A percentile compares a stretch with the other conserved stretches of the same genome.
phyloP scores from a whole-genome alignment of 2,113 vertebrate species.

The Sphaerodactylus townsendi region DNA sequence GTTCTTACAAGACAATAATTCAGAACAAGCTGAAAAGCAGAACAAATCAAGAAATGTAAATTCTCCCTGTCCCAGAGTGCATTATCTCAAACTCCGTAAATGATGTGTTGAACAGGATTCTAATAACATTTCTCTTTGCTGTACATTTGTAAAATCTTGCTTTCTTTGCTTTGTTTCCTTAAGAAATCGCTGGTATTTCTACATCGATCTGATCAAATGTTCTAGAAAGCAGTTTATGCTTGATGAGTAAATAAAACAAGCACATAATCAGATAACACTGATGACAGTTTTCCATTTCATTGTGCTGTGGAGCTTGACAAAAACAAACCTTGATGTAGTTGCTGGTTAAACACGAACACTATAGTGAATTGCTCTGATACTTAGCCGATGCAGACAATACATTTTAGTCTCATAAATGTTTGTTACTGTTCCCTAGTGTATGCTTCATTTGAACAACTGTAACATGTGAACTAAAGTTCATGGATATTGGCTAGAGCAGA shows the following conservation, averaged over 20 bases:
- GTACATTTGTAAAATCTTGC: neutral
- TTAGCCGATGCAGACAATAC: neutral
- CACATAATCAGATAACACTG: neutral
- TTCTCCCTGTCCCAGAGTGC: neutral
- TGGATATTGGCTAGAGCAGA: neutral
- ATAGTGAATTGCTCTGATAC: neutral
- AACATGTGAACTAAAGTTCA: neutral
- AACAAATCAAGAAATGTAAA: neutral
- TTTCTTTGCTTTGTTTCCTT: neutral
- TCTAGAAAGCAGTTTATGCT: neutral
- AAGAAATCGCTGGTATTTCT: constrained; percentile 1
- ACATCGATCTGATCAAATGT: constrained; percentile 5
- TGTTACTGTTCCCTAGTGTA: neutral
- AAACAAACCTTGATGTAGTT: neutral
- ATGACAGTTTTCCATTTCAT: neutral
- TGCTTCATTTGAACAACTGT: neutral
- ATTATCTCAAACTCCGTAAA: neutral
- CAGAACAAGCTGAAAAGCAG: neutral
- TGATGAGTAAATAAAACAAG: neutral
- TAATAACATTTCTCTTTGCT: neutral
- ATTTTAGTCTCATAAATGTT: neutral
- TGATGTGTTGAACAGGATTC: neutral
- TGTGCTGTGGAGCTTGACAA: neutral
- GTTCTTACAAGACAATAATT: neutral
- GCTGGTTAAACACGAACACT: neutral